Percentiles rank a stretch among this genome's conserved stretches.
phyloP scores from a whole-genome alignment of 64 coral and sea anemone species.

The Hydrozoanthus tunicans region DNA sequence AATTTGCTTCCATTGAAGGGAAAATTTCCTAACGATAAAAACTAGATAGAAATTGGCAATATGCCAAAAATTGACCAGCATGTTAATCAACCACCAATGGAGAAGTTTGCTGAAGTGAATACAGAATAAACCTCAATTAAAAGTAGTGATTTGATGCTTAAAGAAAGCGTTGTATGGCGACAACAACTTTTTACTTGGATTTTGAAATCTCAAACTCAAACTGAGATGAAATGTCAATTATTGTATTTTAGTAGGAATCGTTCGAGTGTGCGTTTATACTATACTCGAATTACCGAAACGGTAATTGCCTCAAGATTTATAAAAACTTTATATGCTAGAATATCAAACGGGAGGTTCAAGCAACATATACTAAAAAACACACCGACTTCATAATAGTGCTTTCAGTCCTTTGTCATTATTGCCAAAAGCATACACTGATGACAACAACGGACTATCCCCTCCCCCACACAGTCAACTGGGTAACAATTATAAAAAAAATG shows the following conservation, averaged over 20 bases:
- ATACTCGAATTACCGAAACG: neutral
- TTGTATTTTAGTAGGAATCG: too few relatives aligned
- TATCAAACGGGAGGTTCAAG: neutral
- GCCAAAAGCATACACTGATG: neutral
- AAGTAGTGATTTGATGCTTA: neutral
- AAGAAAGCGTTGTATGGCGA: neutral
- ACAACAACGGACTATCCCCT: conserved; percentile 16
- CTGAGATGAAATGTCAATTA: too few relatives aligned
- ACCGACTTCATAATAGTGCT: neutral
- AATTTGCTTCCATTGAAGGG: neutral
- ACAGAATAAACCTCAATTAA: conserved; percentile 6
- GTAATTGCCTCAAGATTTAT: neutral
- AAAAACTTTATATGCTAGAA: neutral
- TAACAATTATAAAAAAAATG: neutral
- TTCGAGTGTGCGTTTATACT: conserved; percentile 2
- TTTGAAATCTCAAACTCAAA: too few relatives aligned
- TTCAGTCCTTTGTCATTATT: conserved; percentile 25
- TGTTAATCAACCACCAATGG: conserved; percentile 22
- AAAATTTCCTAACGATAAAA: conserved; percentile 12
- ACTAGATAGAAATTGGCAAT: conserved; percentile 35
- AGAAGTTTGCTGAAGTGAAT: neutral
- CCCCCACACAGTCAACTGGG: conserved; percentile 5
- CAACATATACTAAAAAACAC: conserved; percentile 29
- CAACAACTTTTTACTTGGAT: neutral
- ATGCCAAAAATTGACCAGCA: conserved; percentile 37